Base-by-base conservation (phyloP, 2,888 invertebrate genomes). In the Campaea margaritaria region DNA sequence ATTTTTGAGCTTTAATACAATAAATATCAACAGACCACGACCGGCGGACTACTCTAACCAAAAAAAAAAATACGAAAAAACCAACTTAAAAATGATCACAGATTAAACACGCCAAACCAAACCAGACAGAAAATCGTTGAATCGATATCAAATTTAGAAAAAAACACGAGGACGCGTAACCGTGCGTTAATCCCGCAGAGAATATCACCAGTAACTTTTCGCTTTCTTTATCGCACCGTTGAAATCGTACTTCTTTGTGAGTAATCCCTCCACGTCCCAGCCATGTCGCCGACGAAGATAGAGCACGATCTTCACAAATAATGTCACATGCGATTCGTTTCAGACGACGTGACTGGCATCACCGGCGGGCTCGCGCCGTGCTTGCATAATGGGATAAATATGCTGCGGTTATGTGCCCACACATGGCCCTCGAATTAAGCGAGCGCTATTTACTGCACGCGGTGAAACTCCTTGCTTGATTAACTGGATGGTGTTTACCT, bases 281-380 rank as follows among this genome's bases (percentile, higher is more conserved):
- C 85, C 81, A 89, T 87, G 91, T 89, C 89, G 87, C 87, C 89
- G 92, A 91, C 91, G 91, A 91, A 91, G 92, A 91, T 91, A 92
- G 91, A 92, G 91, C 92, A 91, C 92, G 91, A 92, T 92, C 91
- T 91, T 92, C 91, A 91, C 91, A 92, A 92, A 92, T 92, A 92
- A 92, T 92, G 92, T 92, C 92, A 91, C 92, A 92, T 91, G 91
- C 91, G 92, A 92, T 92, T 92, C 91, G 91, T 92, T 92, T 91
- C 91, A 82, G 83, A 77, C 82, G 85, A 91, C 92, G 92, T 91
- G 92, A 90, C 92, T 90, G 88, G 91, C 91, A 91, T 92, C 87
- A 76, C 83, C 85, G 55, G 85, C 82, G 84, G 83, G 82, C 79
- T 81, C 80, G 81, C 81, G 81, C 78, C 85, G 85, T 82, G 88